A percentile compares a stretch with the other conserved stretches of the same genome.
phyloP scores from a whole-genome alignment of 2,797 vertebrate genomes.

The Lepilemur ruficaudatus region DNA sequence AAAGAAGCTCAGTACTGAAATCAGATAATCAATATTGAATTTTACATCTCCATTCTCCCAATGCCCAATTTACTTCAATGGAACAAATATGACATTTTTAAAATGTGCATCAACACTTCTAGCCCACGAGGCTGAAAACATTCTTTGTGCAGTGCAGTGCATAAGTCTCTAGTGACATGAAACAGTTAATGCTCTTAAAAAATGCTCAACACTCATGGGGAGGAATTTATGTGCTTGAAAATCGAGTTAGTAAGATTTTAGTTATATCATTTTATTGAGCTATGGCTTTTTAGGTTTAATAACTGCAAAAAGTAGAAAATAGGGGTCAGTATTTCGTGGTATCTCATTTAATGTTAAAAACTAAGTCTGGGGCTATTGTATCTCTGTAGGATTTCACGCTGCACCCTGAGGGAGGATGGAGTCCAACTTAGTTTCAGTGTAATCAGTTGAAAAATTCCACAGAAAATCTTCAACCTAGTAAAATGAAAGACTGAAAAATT shows the following conservation, averaged over 20 bases:
- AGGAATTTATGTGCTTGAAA: background rate
- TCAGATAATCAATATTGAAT: slow-evolving; percentile 22
- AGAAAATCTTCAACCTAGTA: background rate
- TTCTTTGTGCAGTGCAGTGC: background rate
- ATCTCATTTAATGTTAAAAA: background rate
- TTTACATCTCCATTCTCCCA: background rate
- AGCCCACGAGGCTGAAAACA: background rate
- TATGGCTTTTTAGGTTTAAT: background rate
- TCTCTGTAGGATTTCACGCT: background rate
- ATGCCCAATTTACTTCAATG: background rate
- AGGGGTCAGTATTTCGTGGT: background rate
- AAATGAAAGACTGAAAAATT: slow-evolving; percentile 25
- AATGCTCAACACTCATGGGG: background rate
- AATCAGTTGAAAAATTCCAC: background rate
- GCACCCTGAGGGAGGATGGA: background rate
- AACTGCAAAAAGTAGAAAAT: slow-evolving; percentile 48
- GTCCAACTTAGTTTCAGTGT: background rate
- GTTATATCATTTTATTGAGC: slow-evolving; percentile 6
- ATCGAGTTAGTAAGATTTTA: background rate
- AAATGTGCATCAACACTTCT: background rate
- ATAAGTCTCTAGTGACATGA: background rate
- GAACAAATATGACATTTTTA: background rate
- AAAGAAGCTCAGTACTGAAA: background rate
- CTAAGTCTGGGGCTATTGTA: background rate
- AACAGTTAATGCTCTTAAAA: background rate